Base-by-base conservation (phyloP, 1,140 invertebrate species). In the Ctenoplectra terminalis region DNA sequence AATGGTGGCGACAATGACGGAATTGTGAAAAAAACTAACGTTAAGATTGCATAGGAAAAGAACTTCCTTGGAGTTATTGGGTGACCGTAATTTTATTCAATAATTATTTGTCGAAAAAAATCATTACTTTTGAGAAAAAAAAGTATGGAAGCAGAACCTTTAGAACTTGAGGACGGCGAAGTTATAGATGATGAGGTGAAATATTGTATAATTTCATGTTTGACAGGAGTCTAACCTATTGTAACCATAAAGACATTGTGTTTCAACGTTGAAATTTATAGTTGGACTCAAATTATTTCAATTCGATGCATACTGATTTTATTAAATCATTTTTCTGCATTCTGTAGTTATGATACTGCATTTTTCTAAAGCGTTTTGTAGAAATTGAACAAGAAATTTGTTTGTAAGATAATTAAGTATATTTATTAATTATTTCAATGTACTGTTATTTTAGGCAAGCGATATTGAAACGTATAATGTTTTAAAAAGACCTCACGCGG, bases 91-190 rank as follows among this genome's bases (percentile, higher is more conserved):
- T 46, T 80, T 40, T 31, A 34, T 52, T 50, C 67, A 6, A 20
- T 71, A 71, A 20, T 60, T 50, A 61, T 40, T 80, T n/a, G 8
- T 64, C 50, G n/a, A 48, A 43, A 63, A 40, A 73, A 31, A 46
- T 54, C 34, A 2, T 63, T 9, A 61, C 7, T 43, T 54, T 54
- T 20, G 20, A 60, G 13, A 40, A 23, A 43, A 40, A 34, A 54
- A 48, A 87, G 43, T 77, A 93, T 93, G 92, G 92, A 93, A 75
- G 86, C 92, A 8, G 92, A 93, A 73, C 86, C 91, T n/a, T 77
- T 93, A 56, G 91, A 92, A 29, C 77, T 93, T 6, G 92, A 93
- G 71, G 92, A 93, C 66, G 92, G 92, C 26, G 92, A 93, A 82
- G 86, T 93, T 60, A 84, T 92, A 37, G 92, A 93, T 29, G 90